Evolutionary conservation across 2,797 vertebrate genomes (phyloP).

Genomic region (Falco concolor): DNA sequence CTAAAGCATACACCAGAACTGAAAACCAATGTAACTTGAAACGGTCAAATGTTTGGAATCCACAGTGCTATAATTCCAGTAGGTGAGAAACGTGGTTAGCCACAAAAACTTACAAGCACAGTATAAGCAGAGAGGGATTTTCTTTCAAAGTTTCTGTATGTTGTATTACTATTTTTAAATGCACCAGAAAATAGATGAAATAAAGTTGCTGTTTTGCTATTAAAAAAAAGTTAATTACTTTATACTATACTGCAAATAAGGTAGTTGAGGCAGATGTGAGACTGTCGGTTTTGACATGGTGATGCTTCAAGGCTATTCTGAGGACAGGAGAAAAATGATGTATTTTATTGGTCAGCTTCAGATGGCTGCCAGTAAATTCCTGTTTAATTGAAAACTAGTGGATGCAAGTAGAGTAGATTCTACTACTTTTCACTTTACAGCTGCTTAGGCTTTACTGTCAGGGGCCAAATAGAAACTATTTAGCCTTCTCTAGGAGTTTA

Average conservation of each 20-base stretch:
- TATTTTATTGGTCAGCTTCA: not conserved
- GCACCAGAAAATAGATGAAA: conserved; percentile 15
- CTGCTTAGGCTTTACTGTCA: not conserved
- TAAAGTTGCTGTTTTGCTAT: conserved; percentile 5
- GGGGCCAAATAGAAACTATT: not conserved
- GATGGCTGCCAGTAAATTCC: not conserved
- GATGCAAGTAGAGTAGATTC: not conserved
- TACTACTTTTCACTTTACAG: not conserved
- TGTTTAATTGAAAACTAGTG: not conserved
- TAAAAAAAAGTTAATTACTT: not conserved
- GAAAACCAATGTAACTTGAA: conserved; percentile 22
- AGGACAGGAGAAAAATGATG: not conserved
- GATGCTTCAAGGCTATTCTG: not conserved
- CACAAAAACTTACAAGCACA: not conserved
- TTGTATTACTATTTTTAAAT: not conserved
- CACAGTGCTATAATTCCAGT: conserved; percentile 5
- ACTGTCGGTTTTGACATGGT: not conserved
- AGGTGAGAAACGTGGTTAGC: conserved; percentile 35
- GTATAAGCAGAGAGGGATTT: not conserved
- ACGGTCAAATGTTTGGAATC: not conserved
- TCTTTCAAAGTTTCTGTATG: not conserved
- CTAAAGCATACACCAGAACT: conserved; percentile 27
- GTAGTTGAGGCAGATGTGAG: not conserved
- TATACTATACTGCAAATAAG: not conserved
- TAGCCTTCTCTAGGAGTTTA: not conserved